Base-by-base conservation (phyloP, 1,140 invertebrate genomes). In the Pogonomyrmex barbatus region DNA sequence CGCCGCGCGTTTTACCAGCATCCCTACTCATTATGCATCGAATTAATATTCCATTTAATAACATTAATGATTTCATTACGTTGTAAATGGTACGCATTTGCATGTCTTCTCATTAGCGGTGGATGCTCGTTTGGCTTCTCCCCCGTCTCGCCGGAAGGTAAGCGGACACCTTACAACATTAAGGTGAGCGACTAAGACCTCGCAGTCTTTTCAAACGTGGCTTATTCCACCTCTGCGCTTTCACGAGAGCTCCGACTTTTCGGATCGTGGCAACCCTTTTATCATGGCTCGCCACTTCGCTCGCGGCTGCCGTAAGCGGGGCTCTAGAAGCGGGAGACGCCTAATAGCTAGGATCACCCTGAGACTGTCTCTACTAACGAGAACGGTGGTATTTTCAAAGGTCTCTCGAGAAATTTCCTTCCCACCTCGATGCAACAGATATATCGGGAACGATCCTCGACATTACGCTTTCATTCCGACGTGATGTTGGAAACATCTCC, bases 311-410 rank as follows among this genome's bases (percentile, higher is more conserved):
- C 42, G 45, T 85, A 76, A 90, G 14, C 76, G 81, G 42, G 12
- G 0, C 24, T 73, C 47, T 58, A 63, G 73, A 87, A 36, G 24
- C 47, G 63, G 63, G 39, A 4, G 75, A 24, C 65, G 68, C 50
- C 87, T 86, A 88, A 90, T 83, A 73, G 70, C 36, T 10, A 8
- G 39, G 33, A 83, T 90, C 81, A 81, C 42, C 45, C 17, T 45
- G n/a, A 14, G 68, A 65, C 14, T 73, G 60, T 86, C 75, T 88
- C 24, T 79, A 9, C 58, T 90, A 90, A 90, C 82, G 71, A 90
- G 56, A 83, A 58, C 39, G 42, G 4, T 24, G 82, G n/a, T 33
- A 76, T 81, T 76, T 88, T 63, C 63, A 65, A 86, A 77, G 76
- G 70, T 82, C 50, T 47, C 54, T n/a, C 12, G 56, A 63, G 62